Conservation (phyloP, 2,797 vertebrate species). For the Cyclopterus lumpus region DNA sequence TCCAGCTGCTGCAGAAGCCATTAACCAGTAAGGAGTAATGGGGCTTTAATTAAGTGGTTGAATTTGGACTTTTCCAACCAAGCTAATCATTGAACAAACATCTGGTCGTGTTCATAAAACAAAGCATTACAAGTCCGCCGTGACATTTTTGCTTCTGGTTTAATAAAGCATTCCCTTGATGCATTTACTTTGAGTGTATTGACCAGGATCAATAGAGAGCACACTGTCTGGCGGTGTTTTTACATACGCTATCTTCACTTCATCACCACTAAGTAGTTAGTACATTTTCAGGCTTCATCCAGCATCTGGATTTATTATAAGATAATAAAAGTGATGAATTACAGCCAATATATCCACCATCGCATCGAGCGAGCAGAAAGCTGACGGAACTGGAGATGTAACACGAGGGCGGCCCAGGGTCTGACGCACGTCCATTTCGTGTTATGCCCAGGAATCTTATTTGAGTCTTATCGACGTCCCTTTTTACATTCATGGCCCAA, state of each 20-base stretch:
- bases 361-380: not conserved
- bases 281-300: not conserved
- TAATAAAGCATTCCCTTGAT: conserved; percentile 46
- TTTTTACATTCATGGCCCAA: too few relatives aligned
- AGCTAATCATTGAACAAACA: conserved; percentile 54
- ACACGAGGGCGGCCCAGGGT: not conserved
- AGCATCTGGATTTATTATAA: not conserved
- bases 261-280: not conserved
- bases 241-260: not conserved
- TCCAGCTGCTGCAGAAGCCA: conserved; percentile 53
- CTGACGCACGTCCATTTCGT: not conserved
- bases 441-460: not conserved
- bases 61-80: conserved; percentile 45
- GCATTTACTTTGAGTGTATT: conserved; percentile 32
- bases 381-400: not conserved
- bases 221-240: conserved; percentile 10
- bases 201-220: conserved; percentile 4
- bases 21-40: conserved; percentile 54
- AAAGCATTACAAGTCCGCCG: conserved; percentile 8
- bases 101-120: conserved; percentile 50
- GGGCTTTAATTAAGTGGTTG: conserved; percentile 66
- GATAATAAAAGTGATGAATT: conserved; percentile 1
- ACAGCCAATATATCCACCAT: not conserved
- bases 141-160: conserved; percentile 12
- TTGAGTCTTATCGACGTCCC: too few relatives aligned